phyloP scores from a whole-genome alignment of 2,888 invertebrate genomes.

The Andrena minutula region DNA sequence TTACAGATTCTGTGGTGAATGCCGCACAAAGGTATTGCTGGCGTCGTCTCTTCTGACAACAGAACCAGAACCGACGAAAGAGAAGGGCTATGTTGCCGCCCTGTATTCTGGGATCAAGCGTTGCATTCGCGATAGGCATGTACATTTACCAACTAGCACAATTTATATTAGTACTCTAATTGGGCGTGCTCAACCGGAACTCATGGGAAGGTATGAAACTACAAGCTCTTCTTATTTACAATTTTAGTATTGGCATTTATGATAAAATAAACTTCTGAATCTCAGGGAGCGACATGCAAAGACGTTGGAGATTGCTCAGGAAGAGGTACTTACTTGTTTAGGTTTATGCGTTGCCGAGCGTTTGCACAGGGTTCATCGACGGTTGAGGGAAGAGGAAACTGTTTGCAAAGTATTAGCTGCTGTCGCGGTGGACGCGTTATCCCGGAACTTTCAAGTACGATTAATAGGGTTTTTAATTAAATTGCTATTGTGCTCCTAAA shows the following conservation, averaged over 20 bases:
- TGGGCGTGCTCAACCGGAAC: constrained; percentile 95
- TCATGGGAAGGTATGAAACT: constrained; percentile 90
- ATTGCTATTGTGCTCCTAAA: neutral
- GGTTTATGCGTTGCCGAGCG: constrained; percentile 97
- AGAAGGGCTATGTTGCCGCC: constrained; percentile 95
- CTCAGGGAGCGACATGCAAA: constrained; percentile 95
- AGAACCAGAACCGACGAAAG: constrained; percentile 93
- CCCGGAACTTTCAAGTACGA: constrained; percentile 92
- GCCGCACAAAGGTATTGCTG: constrained; percentile 94
- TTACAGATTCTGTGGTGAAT: constrained; percentile 93
- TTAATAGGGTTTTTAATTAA: neutral
- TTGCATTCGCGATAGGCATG: constrained; percentile 94
- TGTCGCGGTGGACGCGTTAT: constrained; percentile 94
- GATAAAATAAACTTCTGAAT: constrained; percentile 8
- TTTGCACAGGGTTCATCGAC: constrained; percentile 93
- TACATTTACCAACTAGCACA: constrained; percentile 94
- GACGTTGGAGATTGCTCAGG: constrained; percentile 98
- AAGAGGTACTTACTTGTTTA: constrained; percentile 97
- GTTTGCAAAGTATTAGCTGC: constrained; percentile 97
- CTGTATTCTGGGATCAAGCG: constrained; percentile 95
- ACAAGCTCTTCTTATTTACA: constrained; percentile 20
- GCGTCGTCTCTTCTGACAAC: constrained; percentile 95
- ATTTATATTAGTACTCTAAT: constrained; percentile 96
- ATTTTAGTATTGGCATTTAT: neutral
- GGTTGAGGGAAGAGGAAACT: constrained; percentile 95